A percentile compares a stretch with the other conserved stretches of the same genome.
These are phyloP conservation scores for cattle (Bos taurus) DNA, from an alignment of 2,113 vertebrate genomes.

Conservation along the genomic window DNA sequence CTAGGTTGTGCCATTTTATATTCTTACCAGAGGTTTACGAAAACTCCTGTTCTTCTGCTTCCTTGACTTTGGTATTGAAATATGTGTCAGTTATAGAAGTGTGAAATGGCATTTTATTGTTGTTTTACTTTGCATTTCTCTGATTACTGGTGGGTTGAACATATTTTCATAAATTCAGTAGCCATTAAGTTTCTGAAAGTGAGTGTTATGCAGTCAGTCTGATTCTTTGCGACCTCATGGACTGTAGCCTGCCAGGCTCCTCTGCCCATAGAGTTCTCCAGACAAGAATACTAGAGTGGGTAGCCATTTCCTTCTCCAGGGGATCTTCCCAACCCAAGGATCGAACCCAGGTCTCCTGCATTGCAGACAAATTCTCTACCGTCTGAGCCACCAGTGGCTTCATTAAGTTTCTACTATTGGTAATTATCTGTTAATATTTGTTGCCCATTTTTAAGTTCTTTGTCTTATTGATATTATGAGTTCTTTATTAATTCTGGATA, in stretches of 20 bases:
- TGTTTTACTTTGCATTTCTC: conserved; percentile 12
- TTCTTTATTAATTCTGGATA: not conserved
- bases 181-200: not conserved
- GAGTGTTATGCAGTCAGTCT: not conserved
- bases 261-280: not conserved
- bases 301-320: not conserved
- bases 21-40: not conserved
- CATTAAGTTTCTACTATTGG: not conserved
- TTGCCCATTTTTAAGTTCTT: not conserved
- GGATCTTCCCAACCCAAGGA: not conserved
- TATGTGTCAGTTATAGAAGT: not conserved
- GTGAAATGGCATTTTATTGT: not conserved
- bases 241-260: not conserved
- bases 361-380: not conserved
- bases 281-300: not conserved
- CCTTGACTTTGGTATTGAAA: not conserved
- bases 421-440: not conserved
- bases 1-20: not conserved
- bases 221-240: not conserved
- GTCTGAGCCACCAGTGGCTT: not conserved
- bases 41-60: not conserved
- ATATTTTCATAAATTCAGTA: not conserved
- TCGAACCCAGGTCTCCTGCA: not conserved
- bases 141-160: not conserved
- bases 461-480: not conserved